Conservation (phyloP, 2,888 invertebrate genomes). For the Harpalus rufipes region DNA sequence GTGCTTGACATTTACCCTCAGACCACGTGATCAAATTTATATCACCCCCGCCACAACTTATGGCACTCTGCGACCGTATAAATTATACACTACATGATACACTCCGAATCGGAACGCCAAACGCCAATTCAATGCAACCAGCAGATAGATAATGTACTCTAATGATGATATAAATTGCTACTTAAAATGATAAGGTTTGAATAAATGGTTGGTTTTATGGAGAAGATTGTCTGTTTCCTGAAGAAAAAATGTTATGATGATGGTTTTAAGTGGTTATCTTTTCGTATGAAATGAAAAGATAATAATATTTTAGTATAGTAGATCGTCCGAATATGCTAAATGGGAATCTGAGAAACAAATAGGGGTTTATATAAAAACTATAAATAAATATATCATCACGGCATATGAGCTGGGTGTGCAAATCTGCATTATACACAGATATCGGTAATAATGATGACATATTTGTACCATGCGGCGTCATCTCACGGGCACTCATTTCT, state of each 20-base stretch:
- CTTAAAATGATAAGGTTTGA: constrained; percentile 26
- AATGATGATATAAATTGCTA: constrained; percentile 36
- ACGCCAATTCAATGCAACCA: not conserved
- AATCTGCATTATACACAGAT: no score
- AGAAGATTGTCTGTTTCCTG: constrained; percentile 4
- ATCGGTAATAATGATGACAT: no score
- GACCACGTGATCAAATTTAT: constrained; percentile 54
- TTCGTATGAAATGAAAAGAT: not conserved
- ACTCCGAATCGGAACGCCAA: not conserved
- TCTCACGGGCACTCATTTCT: no score
- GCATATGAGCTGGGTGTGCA: no score
- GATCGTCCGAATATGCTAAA: no score
- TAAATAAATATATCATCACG: no score
- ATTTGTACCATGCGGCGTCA: no score
- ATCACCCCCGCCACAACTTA: constrained; percentile 37
- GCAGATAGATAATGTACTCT: constrained; percentile 6
- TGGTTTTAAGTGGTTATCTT: not conserved
- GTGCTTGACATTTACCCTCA: constrained; percentile 61
- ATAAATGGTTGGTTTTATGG: constrained; percentile 21
- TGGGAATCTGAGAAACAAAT: no score
- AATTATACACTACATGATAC: constrained; percentile 28
- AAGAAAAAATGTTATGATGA: constrained; percentile 7
- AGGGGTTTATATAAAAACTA: no score
- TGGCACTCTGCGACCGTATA: constrained; percentile 17
- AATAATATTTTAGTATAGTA: not conserved